Conservation (phyloP, 2,113 vertebrate species). For the Nerophis ophidion region DNA sequence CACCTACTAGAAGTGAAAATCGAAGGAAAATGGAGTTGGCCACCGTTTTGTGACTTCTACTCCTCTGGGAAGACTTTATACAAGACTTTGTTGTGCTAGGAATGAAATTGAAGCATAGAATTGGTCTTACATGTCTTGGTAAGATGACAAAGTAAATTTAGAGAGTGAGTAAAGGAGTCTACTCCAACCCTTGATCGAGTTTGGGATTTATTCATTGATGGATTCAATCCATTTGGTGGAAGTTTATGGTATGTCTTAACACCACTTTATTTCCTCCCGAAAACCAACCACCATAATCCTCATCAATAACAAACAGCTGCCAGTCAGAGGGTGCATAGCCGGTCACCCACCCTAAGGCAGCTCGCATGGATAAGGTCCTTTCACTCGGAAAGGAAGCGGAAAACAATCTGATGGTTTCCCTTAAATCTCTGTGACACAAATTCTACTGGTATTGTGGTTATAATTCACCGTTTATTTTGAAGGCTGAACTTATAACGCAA, state of each 20-base stretch:
- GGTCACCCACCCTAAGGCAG: constrained; percentile 9
- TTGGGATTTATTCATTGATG: background rate
- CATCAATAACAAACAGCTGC: constrained; percentile 1
- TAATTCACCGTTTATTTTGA: constrained; percentile 19
- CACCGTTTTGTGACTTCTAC: background rate
- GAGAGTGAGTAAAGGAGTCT: background rate
- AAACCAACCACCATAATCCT: background rate
- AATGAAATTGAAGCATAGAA: background rate
- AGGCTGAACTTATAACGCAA: background rate
- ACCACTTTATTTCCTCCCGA: background rate
- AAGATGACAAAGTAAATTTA: background rate
- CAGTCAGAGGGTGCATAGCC: constrained; percentile 10
- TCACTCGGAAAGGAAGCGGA: constrained; percentile 20
- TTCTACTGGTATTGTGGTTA: constrained; percentile 16
- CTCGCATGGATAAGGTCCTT: constrained; percentile 23
- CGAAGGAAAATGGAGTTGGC: background rate
- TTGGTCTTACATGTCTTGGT: background rate
- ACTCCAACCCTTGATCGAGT: background rate
- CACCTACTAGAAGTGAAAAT: background rate
- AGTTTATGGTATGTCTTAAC: background rate
- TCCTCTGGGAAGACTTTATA: no score
- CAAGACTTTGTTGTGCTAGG: background rate
- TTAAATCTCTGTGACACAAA: constrained; percentile 29
- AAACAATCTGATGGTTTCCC: constrained; percentile 18
- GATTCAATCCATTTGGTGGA: background rate